Base-by-base conservation (phyloP, 2,113 vertebrate genomes). In the Alligator sinensis region DNA sequence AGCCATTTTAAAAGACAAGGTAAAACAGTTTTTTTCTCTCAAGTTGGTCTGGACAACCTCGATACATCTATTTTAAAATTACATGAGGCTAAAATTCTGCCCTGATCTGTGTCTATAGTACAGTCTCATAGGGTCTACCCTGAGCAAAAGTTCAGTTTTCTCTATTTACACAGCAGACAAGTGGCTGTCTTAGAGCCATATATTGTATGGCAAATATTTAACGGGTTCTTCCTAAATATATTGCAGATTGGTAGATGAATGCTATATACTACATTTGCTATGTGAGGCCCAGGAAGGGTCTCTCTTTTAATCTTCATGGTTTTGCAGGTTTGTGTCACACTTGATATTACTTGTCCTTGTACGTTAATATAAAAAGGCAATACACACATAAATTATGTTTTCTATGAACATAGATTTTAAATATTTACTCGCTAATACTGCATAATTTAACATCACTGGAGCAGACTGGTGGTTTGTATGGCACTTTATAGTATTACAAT, bases 381-480 rank as follows among this genome's bases (percentile, higher is more conserved):
- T 57, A 90, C 21, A 78, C 9, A 34, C 15, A 30, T n/a, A 79
- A 84, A 82, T 10, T 0, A 1, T 87, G 62, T 87, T 92, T 89
- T 82, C 88, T 62, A 66, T 18, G 34, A 88, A 77, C 24, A 84
- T 1, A 91, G 62, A 82, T 92, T 97, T 97, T 77, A 79, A 95
- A 83, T 86, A 97, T 94, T 91, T 95, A 87, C 84, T 89, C 85
- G 87, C 9, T 61, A 61, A 38, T 30, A 24, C 28, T 81, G 55
- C 28, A 94, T 92, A 84, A 94, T 95, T 93, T 86, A 97, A 88
- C 66, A 85, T 30, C 92, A 75, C 14, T n/a, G 75, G 78, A 90
- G 66, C 80, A 96, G 81, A 80, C 70, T 93, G 76, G 70, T 78
- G 34, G 68, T 86, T 96, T 95, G 55, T 47, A 38, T 30, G 83